These are phyloP conservation scores for Rhimphoctona megacephalus DNA, from an alignment of 2,888 invertebrate genomes.

Conservation along the genomic window DNA sequence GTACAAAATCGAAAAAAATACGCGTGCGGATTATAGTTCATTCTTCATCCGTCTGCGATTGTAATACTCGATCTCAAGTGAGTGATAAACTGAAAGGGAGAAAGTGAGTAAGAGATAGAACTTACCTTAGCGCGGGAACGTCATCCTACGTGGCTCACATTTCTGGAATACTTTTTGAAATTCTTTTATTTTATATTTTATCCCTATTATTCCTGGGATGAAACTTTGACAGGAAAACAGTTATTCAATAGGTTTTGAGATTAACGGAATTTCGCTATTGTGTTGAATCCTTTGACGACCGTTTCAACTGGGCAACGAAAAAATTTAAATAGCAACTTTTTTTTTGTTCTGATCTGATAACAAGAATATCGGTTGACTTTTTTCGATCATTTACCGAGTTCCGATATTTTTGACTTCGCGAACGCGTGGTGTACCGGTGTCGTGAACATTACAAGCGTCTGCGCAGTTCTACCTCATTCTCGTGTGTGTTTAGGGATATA, in stretches of 20 bases:
- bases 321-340: constrained; percentile 22
- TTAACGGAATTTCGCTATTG: constrained; percentile 15
- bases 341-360: constrained; percentile 25
- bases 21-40: neutral
- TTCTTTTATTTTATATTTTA: constrained; percentile 3
- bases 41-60: neutral
- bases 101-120: neutral
- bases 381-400: constrained; percentile 19
- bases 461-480: constrained; percentile 23
- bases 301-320: neutral
- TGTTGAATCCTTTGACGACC: constrained; percentile 15
- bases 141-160: constrained; percentile 49
- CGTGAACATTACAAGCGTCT: constrained; percentile 39
- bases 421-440: constrained; percentile 47
- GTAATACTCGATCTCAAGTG: neutral
- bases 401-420: constrained; percentile 24
- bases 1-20: neutral
- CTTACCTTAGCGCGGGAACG: constrained; percentile 43
- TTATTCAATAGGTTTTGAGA: constrained; percentile 11
- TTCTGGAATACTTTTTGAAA: neutral
- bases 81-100: constrained; percentile 15
- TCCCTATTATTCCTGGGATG: neutral
- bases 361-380: constrained; percentile 27
- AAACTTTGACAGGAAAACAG: constrained; percentile 34
- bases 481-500: constrained; percentile 28